A percentile compares a stretch with the other conserved stretches of the same genome.
Conservation (phyloP, 2,797 vertebrate genomes). For the Psittacula derbiana region DNA sequence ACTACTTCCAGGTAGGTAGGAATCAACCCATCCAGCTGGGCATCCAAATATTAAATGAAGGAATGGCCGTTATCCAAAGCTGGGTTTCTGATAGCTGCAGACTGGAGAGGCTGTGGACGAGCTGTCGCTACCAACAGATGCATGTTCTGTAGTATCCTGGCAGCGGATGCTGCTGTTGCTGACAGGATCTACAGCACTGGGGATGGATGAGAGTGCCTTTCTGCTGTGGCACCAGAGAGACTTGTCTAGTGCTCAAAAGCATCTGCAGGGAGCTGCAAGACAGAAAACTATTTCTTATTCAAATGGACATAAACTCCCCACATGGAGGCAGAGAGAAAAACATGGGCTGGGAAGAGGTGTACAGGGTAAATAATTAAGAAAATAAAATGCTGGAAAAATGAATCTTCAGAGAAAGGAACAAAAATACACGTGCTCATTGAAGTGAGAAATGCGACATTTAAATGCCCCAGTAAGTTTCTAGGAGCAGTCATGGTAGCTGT, state of each 20-base stretch:
- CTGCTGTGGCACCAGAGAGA: not conserved
- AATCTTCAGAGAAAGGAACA: not conserved
- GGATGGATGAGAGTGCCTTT: not conserved
- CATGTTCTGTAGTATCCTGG: not conserved
- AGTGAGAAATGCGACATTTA: not conserved
- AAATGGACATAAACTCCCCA: not conserved
- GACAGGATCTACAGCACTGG: not conserved
- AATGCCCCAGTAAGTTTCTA: not conserved
- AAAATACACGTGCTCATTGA: not conserved
- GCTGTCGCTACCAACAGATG: not conserved
- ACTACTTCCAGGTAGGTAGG: not conserved
- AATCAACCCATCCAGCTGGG: not conserved
- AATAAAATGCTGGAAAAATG: not conserved
- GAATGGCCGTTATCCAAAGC: not conserved
- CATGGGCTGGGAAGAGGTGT: not conserved
- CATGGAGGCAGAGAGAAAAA: not conserved
- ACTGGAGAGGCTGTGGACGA: not conserved
- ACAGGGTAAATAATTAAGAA: constrained; percentile 16
- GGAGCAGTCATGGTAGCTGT: not conserved
- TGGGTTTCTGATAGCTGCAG: not conserved
- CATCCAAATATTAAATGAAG: not conserved
- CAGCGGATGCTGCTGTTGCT: constrained; percentile 5
- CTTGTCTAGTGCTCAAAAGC: constrained; percentile 1
- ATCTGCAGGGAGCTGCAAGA: constrained; percentile 12
- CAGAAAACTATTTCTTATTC: not conserved